These are phyloP conservation scores for Chiloscyllium punctatum DNA, from an alignment of 2,797 vertebrate genomes.

Conservation along the genomic window DNA sequence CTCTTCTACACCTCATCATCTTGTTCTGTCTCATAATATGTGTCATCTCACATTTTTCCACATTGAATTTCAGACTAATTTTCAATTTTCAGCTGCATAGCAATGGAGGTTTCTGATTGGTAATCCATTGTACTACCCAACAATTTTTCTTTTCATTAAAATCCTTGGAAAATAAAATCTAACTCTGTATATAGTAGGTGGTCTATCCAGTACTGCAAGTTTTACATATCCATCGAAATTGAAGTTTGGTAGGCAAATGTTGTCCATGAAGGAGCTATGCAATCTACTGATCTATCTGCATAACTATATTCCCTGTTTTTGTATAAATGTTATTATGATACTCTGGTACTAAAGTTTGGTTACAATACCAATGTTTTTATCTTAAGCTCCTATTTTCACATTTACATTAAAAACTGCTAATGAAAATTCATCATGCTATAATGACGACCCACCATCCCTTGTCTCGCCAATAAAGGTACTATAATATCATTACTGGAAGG, in stretches of 20 bases:
- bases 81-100: background rate
- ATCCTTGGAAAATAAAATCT: background rate
- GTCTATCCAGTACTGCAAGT: background rate
- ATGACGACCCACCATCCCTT: background rate
- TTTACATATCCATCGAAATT: background rate
- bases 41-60: background rate
- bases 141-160: background rate
- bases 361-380: background rate
- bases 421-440: background rate
- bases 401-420: background rate
- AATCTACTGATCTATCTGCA: background rate
- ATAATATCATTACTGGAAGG: background rate
- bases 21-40: background rate
- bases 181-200: background rate
- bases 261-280: background rate
- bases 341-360: background rate
- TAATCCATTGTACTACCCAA: background rate
- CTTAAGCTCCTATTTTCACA: background rate
- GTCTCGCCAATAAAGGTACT: background rate
- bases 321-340: background rate
- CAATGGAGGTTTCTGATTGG: background rate
- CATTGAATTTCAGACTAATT: constrained; percentile 19
- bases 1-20: no score
- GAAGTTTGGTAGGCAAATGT: background rate
- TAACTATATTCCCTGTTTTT: background rate